These are phyloP conservation scores for Sebastolobus altivelis DNA, from an alignment of 2,797 vertebrate species.

Conservation along the genomic window DNA sequence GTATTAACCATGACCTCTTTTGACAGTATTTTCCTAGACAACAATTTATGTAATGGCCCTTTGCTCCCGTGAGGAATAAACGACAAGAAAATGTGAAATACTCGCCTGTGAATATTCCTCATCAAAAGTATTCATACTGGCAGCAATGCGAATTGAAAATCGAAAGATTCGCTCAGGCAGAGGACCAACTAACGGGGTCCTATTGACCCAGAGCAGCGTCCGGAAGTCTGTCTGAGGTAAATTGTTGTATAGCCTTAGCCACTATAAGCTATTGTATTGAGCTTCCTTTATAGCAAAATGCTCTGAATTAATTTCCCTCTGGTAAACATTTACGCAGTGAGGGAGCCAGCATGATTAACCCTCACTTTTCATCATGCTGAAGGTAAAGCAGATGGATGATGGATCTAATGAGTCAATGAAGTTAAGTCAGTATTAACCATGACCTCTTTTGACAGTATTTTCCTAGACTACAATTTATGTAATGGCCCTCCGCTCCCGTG, in stretches of 20 bases:
- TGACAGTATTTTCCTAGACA: conserved; percentile 5
- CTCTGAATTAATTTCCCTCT: no score
- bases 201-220: no score
- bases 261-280: neutral
- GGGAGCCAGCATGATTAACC: conserved; percentile 49
- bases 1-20: conserved; percentile 21
- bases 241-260: no score
- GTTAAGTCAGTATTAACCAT: conserved; percentile 26
- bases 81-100: neutral
- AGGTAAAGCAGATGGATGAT: conserved; percentile 36
- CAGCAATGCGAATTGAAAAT: neutral
- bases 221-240: no score
- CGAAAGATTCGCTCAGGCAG: no score
- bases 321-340: neutral
- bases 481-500: neutral
- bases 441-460: conserved; percentile 9
- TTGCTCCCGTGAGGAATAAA: neutral
- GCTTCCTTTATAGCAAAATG: neutral
- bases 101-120: neutral
- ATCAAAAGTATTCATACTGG: no score
- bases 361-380: conserved; percentile 36
- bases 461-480: conserved; percentile 19
- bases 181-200: neutral
- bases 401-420: conserved; percentile 35
- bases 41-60: conserved; percentile 14